Base-by-base conservation (phyloP, 2,113 vertebrate genomes). In the Pygoscelis antarcticus region DNA sequence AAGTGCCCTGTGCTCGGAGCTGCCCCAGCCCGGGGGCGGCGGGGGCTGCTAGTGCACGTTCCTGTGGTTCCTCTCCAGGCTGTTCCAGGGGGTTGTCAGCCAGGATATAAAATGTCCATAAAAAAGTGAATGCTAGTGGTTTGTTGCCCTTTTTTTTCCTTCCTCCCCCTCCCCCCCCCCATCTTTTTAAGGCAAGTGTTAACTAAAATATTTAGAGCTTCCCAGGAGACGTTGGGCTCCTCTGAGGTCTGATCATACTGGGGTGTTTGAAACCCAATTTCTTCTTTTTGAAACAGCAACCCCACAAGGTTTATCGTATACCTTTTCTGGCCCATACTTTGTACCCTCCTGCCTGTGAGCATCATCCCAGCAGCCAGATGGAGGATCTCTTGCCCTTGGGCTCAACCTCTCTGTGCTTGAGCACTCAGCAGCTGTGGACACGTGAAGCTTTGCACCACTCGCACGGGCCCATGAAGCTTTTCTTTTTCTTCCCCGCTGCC, bases 401-500 rank as follows among this genome's bases (percentile, higher is more conserved):
- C n/a, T 89, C 11, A 25, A 7, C 22, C n/a, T 55, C 42, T 22
- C 57, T 36, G 29, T 3, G 1, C 22, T 10, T 18, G 25, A 47
- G 64, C 29, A 8, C 55, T 51, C 7, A 2, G 62, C 47, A 32
- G 23, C 36, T 69, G 40, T 0, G 1, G 72, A 9, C 46, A 21
- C 1, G 0, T 10, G 40, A 55, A 57, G 30, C 6, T 62, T 7
- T 55, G 30, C 32, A 22, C 20, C 0, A 0, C 58, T 66, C 1
- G 0, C 46, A 8, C 0, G 1, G n/a, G 20, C 22, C 54, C 29
- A 4, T 5, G 4, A 30, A 75, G n/a, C 16, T 22, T 55, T 51
- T 51, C 18, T 34, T 52, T 42, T 54, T 6, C 22, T 29, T 13
- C 40, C 18, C 15, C 2, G 2, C 19, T 10, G 36, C 49, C 1